Evolutionary conservation across 2,797 vertebrate genomes (phyloP).

Genomic region (Valencia hispanica): DNA sequence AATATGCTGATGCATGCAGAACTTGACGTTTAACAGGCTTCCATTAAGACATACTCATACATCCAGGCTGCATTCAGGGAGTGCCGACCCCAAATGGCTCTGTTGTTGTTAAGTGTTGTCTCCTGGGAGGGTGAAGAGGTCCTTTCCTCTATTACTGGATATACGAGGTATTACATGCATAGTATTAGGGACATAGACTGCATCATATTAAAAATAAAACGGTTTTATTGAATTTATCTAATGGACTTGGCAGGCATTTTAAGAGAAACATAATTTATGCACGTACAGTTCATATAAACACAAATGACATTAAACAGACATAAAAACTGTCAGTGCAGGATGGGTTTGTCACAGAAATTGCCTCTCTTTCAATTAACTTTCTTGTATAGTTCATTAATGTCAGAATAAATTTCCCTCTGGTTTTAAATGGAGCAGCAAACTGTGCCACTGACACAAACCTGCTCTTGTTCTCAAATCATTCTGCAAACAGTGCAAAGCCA

Average conservation of each 20-base stretch:
- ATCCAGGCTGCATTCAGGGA: constrained; percentile 35
- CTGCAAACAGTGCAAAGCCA: constrained; percentile 30
- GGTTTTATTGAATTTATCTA: constrained; percentile 24
- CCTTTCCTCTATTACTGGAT: constrained; percentile 28
- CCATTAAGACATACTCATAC: constrained; percentile 49
- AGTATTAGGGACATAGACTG: constrained; percentile 12
- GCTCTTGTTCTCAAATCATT: constrained; percentile 30
- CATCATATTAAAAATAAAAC: constrained; percentile 27
- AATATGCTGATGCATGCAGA: constrained; percentile 34
- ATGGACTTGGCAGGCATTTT: constrained; percentile 26
- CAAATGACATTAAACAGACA: constrained; percentile 46
- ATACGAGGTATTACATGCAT: constrained; percentile 25
- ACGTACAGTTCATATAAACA: constrained; percentile 36
- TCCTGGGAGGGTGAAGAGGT: constrained; percentile 51
- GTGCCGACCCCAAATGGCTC: constrained; percentile 41
- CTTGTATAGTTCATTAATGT: constrained; percentile 31
- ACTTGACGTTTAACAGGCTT: constrained; percentile 40
- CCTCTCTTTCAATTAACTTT: constrained; percentile 24
- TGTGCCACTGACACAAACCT: constrained; percentile 6
- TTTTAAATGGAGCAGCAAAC: constrained; percentile 50
- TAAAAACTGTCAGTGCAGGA: constrained; percentile 14
- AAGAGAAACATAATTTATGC: constrained; percentile 45
- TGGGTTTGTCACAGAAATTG: constrained; percentile 20
- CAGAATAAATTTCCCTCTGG: constrained; percentile 43
- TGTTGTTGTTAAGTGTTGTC: constrained; percentile 40